These are phyloP conservation scores for Delphinapterus leucas DNA, from an alignment of 2,113 vertebrate species.

Conservation along the genomic window DNA sequence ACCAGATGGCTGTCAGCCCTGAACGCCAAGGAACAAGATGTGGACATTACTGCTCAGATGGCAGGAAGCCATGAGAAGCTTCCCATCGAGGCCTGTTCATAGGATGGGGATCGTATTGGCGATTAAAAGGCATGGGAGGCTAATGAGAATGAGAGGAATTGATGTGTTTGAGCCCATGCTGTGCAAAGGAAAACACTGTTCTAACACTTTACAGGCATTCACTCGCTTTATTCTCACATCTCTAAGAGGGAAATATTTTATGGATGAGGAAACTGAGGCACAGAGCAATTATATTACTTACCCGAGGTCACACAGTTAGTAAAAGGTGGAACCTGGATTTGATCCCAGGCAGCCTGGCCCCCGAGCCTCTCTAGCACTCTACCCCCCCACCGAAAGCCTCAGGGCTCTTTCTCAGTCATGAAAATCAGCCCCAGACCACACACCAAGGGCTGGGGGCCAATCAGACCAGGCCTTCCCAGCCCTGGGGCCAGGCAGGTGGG, in stretches of 20 bases:
- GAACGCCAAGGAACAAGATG: neutral
- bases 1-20: neutral
- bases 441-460: neutral
- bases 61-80: neutral
- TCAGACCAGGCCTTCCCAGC: neutral
- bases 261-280: neutral
- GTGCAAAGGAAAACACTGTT: neutral
- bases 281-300: neutral
- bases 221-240: neutral
- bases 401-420: neutral
- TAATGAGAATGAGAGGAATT: neutral
- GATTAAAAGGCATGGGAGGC: neutral
- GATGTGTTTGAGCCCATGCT: fast-evolving
- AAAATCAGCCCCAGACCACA: neutral
- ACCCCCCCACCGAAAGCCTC: neutral
- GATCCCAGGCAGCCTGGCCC: neutral
- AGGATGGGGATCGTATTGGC: neutral
- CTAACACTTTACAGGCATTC: fast-evolving
- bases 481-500: neutral
- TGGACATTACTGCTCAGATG: no score
- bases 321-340: neutral
- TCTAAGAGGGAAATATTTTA: neutral
- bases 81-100: neutral
- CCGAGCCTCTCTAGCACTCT: neutral
- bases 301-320: neutral